phyloP scores from a whole-genome alignment of 2,113 vertebrate species.

The Formicarius rufipectus region DNA sequence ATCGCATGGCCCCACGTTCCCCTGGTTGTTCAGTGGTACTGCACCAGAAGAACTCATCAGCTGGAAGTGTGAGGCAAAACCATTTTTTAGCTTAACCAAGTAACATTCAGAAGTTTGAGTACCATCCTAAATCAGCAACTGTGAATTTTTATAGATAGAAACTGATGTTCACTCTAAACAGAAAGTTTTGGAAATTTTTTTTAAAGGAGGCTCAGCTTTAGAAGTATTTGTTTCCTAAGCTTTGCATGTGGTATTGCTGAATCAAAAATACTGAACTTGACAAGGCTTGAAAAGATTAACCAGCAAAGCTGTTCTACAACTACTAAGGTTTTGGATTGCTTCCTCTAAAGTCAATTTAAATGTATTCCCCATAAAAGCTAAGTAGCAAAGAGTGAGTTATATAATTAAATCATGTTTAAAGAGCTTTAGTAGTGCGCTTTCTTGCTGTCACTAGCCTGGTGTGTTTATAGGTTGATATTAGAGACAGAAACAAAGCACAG shows the following conservation, averaged over 20 bases:
- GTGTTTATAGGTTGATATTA: neutral
- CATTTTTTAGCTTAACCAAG: neutral
- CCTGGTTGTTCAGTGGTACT: no score
- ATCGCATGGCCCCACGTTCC: rapidly evolving
- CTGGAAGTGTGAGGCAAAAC: neutral
- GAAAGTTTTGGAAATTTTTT: neutral
- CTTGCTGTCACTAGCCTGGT: neutral
- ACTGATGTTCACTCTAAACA: neutral
- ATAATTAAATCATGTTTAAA: neutral
- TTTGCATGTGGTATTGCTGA: neutral
- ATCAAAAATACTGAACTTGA: neutral
- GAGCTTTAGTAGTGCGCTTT: neutral
- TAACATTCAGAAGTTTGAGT: no score
- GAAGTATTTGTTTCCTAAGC: neutral
- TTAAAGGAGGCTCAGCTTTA: neutral
- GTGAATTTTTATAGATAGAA: neutral
- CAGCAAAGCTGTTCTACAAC: neutral
- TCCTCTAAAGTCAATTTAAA: neutral
- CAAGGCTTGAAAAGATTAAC: neutral
- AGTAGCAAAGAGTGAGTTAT: neutral
- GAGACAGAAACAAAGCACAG: neutral
- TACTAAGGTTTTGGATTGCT: neutral
- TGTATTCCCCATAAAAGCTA: neutral
- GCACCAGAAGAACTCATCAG: neutral
- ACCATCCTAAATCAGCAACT: neutral